Percentiles rank a stretch among this genome's conserved stretches.
Evolutionary conservation across 2,797 vertebrate genomes (phyloP).

Genomic region (Melanogrammus aeglefinus): DNA sequence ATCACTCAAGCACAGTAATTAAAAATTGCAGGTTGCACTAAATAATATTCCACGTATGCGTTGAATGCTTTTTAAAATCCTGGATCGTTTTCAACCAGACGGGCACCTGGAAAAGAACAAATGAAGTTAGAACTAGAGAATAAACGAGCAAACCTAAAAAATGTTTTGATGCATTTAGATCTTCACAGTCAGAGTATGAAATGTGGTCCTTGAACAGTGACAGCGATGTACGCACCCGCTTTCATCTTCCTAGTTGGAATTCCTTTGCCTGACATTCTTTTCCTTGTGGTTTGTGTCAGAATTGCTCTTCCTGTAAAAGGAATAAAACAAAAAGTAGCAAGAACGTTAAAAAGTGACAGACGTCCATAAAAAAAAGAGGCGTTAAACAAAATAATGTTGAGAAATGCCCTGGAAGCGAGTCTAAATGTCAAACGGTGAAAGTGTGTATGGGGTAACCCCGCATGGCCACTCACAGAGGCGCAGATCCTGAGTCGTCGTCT

Average conservation of each 20-base stretch:
- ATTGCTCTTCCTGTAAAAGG: conserved; percentile 85
- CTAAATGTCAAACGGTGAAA: not conserved
- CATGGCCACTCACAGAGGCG: conserved; percentile 86
- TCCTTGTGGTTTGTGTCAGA: conserved; percentile 85
- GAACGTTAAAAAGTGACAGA: not conserved
- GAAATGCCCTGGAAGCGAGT: not conserved
- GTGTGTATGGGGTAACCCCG: not conserved
- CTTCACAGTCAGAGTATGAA: not conserved
- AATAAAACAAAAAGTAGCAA: not conserved
- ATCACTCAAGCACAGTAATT: conserved; percentile 67
- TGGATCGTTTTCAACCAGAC: conserved; percentile 53
- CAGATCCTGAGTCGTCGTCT: conserved; percentile 93
- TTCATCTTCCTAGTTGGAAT: conserved; percentile 78
- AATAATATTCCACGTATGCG: conserved; percentile 57
- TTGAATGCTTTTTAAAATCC: conserved; percentile 41
- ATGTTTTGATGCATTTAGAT: not conserved
- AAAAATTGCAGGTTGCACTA: conserved; percentile 61
- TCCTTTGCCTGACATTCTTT: conserved; percentile 92
- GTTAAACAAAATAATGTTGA: conserved; percentile 13
- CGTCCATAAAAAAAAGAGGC: no score
- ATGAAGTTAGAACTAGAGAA: not conserved
- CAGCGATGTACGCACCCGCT: conserved; percentile 45
- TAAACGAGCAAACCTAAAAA: not conserved
- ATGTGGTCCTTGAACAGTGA: not conserved
- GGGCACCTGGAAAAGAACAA: conserved; percentile 35